These are phyloP conservation scores for Labroides dimidiatus DNA, from an alignment of 2,797 vertebrate species.

Conservation along the genomic window DNA sequence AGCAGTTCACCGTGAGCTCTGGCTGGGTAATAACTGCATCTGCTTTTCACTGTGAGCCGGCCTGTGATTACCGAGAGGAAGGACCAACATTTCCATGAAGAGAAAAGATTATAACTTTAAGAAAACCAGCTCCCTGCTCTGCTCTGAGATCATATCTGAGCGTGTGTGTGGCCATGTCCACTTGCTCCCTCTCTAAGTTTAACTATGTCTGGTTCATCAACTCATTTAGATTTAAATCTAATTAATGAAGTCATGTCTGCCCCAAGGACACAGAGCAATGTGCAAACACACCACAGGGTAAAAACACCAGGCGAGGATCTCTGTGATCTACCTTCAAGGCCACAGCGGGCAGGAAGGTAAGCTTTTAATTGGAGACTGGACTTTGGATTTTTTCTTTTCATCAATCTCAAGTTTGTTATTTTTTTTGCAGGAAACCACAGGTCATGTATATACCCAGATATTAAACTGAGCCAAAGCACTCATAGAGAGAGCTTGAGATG, in stretches of 20 bases:
- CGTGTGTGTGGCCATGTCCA: slow-evolving; percentile 21
- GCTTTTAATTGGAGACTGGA: background rate
- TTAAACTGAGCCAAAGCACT: background rate
- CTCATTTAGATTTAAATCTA: slow-evolving; percentile 23
- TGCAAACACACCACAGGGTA: slow-evolving; percentile 1
- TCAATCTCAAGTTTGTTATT: background rate
- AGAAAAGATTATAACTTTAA: slow-evolving; percentile 23
- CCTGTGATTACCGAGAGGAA: slow-evolving; percentile 28
- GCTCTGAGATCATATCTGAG: slow-evolving; percentile 38
- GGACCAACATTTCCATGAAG: slow-evolving; percentile 31
- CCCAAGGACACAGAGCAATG: slow-evolving; percentile 10
- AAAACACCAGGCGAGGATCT: slow-evolving; percentile 14
- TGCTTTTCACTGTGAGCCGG: slow-evolving; percentile 24
- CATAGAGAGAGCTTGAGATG: too few relatives aligned
- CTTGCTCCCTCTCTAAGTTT: slow-evolving; percentile 4
- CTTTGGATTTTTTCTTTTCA: background rate
- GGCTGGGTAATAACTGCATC: slow-evolving; percentile 32
- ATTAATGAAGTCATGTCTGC: slow-evolving; percentile 24
- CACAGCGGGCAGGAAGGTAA: background rate
- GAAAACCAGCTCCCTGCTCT: slow-evolving; percentile 15
- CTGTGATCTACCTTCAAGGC: background rate
- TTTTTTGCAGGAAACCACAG: slow-evolving; percentile 6
- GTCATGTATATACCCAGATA: background rate
- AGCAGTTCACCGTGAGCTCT: slow-evolving; percentile 14
- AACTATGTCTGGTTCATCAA: slow-evolving; percentile 20